Conservation (phyloP, 35 echinoderm and acorn worm genomes). For the Apostichopus japonicus region DNA sequence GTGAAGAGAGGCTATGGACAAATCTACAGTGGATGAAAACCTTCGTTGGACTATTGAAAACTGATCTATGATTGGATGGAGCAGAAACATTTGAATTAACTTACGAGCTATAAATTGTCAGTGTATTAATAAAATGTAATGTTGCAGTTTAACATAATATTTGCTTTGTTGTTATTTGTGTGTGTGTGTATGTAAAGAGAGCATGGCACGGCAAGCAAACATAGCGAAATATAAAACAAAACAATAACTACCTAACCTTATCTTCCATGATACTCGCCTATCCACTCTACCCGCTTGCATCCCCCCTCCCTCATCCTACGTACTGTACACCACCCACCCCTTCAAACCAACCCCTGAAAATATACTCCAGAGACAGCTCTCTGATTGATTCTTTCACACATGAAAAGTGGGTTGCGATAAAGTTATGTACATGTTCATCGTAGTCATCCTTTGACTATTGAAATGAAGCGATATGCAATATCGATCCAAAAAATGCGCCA, state of each 20-base stretch:
- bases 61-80: too few relatives aligned
- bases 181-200: too few relatives aligned
- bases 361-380: neutral
- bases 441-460: neutral
- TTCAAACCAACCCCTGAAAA: neutral
- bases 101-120: too few relatives aligned
- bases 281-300: neutral
- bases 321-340: neutral
- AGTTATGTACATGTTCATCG: neutral
- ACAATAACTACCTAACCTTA: neutral
- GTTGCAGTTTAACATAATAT: too few relatives aligned
- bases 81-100: too few relatives aligned
- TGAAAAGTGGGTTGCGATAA: neutral
- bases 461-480: neutral
- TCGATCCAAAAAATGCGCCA: too few relatives aligned
- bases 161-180: too few relatives aligned
- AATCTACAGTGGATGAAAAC: too few relatives aligned
- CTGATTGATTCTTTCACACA: neutral
- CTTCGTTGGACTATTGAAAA: too few relatives aligned
- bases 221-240: neutral
- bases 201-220: too few relatives aligned
- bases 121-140: too few relatives aligned
- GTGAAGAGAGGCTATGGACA: too few relatives aligned
- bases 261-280: neutral
- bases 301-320: neutral